Conservation (phyloP, 1,140 invertebrate species). For the Papilio helenus region DNA sequence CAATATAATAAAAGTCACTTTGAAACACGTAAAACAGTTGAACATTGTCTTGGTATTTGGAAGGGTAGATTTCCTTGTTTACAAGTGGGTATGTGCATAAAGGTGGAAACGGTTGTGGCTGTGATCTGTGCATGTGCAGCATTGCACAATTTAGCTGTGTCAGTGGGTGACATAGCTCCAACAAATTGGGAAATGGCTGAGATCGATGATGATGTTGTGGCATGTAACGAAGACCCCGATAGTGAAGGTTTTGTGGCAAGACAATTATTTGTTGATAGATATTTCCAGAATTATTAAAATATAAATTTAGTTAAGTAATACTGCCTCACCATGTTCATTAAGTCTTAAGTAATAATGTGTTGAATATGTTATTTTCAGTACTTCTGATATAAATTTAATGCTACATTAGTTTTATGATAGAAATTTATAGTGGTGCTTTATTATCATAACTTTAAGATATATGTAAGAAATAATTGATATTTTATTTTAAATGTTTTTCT, state of each 20-base stretch:
- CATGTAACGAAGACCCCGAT: neutral
- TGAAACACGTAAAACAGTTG: conserved; percentile 32
- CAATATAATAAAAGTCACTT: conserved; percentile 39
- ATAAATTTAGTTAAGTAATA: neutral
- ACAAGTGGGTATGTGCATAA: conserved; percentile 38
- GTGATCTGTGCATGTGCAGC: conserved; percentile 45
- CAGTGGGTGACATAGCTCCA: neutral
- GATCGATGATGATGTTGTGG: neutral
- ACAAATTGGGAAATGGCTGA: neutral
- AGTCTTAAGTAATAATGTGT: neutral
- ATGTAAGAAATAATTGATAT: neutral
- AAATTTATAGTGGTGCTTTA: neutral
- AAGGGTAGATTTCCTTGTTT: conserved; percentile 43
- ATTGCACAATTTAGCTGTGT: conserved; percentile 41
- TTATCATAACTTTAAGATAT: neutral
- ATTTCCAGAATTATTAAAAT: neutral
- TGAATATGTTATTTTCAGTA: neutral
- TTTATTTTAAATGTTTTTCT: neutral
- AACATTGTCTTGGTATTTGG: conserved; percentile 36
- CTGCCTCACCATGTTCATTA: neutral
- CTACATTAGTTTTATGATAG: neutral
- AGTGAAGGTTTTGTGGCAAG: neutral
- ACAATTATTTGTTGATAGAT: conserved; percentile 1
- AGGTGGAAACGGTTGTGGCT: conserved; percentile 39
- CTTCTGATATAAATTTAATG: neutral